Evolutionary conservation across 2,113 vertebrate genomes (phyloP).

Genomic region (Gymnorhina tibicen): DNA sequence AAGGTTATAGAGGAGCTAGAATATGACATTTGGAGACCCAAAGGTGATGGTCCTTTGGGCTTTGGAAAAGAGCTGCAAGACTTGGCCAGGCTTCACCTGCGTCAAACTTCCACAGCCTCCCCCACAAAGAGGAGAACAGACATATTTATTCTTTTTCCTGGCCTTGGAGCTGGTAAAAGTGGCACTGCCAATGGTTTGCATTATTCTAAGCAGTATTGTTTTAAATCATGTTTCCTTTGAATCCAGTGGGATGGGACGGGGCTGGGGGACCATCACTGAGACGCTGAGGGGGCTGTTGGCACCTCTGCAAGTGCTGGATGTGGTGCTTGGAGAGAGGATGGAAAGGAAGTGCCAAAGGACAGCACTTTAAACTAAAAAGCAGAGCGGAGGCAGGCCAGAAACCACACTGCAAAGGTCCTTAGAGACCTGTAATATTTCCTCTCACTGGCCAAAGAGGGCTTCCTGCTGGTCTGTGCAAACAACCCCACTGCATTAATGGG

Average conservation of each 20-base stretch:
- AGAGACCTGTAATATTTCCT: background rate
- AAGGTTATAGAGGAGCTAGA: background rate
- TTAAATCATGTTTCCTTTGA: background rate
- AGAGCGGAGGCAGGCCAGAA: background rate
- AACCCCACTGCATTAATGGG: background rate
- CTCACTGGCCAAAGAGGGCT: background rate
- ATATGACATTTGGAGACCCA: background rate
- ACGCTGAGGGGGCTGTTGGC: background rate
- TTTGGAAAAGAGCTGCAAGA: background rate
- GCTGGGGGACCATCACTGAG: background rate
- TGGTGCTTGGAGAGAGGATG: background rate
- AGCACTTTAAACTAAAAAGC: background rate
- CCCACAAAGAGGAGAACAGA: background rate
- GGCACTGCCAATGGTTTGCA: background rate
- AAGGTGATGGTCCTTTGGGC: background rate
- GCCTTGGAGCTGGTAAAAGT: background rate
- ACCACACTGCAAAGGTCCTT: background rate
- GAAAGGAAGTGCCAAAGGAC: background rate
- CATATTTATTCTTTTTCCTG: background rate
- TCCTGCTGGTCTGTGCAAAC: background rate
- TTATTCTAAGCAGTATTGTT: background rate
- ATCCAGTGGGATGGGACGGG: fast-evolving
- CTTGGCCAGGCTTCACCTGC: background rate
- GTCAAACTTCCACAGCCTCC: background rate
- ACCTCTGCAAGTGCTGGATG: background rate